phyloP scores from a whole-genome alignment of 1,140 invertebrate genomes.

The Drosophila lini region DNA sequence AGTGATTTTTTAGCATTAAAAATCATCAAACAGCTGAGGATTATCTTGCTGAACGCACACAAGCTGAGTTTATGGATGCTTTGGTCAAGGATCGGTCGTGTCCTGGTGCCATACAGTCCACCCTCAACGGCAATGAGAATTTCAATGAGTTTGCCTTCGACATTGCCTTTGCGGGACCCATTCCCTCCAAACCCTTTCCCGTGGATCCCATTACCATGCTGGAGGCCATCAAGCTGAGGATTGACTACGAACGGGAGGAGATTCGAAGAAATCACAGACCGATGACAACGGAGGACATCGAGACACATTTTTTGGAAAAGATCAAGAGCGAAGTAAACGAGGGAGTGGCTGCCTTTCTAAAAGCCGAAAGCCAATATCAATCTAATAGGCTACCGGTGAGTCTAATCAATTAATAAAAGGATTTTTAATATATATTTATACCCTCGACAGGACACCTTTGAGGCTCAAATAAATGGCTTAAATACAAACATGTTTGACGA shows the following conservation, averaged over 20 bases:
- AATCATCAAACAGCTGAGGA: constrained; percentile 36
- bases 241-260: constrained; percentile 59
- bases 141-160: constrained; percentile 62
- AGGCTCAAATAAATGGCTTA: constrained; percentile 38
- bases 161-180: constrained; percentile 45
- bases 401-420: background rate
- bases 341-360: constrained; percentile 40
- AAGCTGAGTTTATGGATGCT: constrained; percentile 37
- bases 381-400: constrained; percentile 12
- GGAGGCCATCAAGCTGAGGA: constrained; percentile 65
- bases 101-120: constrained; percentile 63
- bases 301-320: constrained; percentile 28
- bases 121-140: constrained; percentile 48
- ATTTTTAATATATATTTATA: background rate
- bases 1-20: no score
- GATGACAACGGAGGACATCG: constrained; percentile 12
- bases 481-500: constrained; percentile 51
- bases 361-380: constrained; percentile 33
- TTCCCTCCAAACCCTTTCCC: constrained; percentile 48
- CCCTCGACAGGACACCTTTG: constrained; percentile 20
- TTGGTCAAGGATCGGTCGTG: constrained; percentile 61
- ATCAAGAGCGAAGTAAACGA: constrained; percentile 47
- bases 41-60: constrained; percentile 23
- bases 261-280: constrained; percentile 12
- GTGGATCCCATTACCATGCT: constrained; percentile 71